Evolutionary conservation across 2,113 vertebrate species (phyloP), one percentile per base, ranked within the genome.

Genomic region (Sturnus vulgaris): DNA sequence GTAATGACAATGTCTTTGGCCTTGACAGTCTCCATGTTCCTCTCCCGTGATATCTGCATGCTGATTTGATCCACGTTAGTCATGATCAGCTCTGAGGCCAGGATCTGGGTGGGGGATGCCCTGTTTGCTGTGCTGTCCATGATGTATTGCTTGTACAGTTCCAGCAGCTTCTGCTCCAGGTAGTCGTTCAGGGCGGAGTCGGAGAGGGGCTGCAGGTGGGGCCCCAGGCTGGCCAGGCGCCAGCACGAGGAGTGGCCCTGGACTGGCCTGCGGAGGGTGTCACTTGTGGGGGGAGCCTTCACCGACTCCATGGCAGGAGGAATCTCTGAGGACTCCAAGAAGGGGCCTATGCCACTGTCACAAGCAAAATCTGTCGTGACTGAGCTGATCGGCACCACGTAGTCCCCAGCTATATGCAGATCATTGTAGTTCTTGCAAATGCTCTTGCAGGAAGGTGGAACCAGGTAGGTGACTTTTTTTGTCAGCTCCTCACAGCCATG

Each of bases 371-470:
- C 98, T 15, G 98, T 98, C 0, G 97, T 92, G 44, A 96, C 97
- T 1, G 98, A 98, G 96, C 97, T 96, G 50, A 99, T 98, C 4
- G 99, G 99, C 96, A 99, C 92, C 56, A 99, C 99, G 5, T 99
- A 99, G 90, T 98, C 99, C 4, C 99, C 99, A 3, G 98, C 99
- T 44, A 99, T 99, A 28, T 99, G 98, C 92, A 99, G 96, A 95
- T 99, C 99, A 1, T 98, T 99, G 97, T 99, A 99, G 97, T 99
- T 98, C 91, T 99, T 98, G 91, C 98, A 99, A 94, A 99, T 99
- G 97, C 99, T 99, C 96, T 99, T 98, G 91, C 99, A 99, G 91
- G 98, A 99, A 35, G 99, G 96, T 28, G 99, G 99, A 89, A 99
- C 99, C 95, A 99, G 96, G 95, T 99, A 99, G 18, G 99, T 97